phyloP scores from a whole-genome alignment of 2,888 invertebrate species.

The Drosophila planitibia region DNA sequence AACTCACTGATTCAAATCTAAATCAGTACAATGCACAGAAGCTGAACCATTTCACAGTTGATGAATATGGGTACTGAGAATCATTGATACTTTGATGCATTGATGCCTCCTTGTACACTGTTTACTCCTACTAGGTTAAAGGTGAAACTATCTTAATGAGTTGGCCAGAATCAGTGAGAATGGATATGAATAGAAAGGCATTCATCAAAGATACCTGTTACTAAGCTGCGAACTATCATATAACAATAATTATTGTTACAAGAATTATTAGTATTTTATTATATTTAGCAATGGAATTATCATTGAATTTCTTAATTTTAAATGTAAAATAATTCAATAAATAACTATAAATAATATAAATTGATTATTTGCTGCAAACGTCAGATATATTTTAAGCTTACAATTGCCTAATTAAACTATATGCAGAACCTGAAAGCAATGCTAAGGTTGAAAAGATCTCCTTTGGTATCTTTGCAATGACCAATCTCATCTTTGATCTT shows the following conservation, averaged over 20 bases:
- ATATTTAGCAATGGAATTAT: background rate
- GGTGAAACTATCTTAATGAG: background rate
- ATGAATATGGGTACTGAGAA: background rate
- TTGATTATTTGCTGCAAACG: background rate
- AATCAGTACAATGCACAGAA: constrained; percentile 1
- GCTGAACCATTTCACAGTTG: background rate
- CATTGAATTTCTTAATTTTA: background rate
- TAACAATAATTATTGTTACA: background rate
- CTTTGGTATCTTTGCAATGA: background rate
- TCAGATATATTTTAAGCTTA: background rate
- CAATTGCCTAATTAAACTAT: background rate
- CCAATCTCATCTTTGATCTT: constrained; percentile 40
- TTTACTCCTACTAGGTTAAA: background rate
- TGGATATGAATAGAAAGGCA: background rate
- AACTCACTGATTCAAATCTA: constrained; percentile 5
- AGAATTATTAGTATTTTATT: background rate
- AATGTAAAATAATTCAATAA: background rate
- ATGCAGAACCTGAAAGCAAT: background rate
- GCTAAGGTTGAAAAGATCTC: background rate
- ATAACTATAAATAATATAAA: background rate
- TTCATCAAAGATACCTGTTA: background rate
- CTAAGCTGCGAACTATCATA: too few species aligned
- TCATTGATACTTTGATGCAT: background rate
- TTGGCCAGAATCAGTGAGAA: background rate
- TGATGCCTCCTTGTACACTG: background rate